Base-by-base conservation (phyloP, 2,888 invertebrate species). In the Apotomis turbidana region DNA sequence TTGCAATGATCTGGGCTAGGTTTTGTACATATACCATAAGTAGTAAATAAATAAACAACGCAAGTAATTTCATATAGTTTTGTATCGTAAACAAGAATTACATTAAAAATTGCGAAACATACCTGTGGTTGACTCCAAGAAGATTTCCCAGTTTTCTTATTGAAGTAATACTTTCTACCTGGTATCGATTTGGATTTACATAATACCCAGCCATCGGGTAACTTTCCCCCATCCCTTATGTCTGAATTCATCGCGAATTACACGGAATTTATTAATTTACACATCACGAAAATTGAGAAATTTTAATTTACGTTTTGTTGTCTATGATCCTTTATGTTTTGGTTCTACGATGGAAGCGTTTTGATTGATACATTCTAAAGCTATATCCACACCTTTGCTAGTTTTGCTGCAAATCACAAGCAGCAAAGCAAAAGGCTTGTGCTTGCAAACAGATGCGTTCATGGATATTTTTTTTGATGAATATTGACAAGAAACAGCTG, bases 131-230 rank as follows among this genome's bases (percentile, higher is more conserved):
- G 83, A 49, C 88, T 87, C 93, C 93, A 93, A 74, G 89, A 91
- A 74, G 93, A 93, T 81, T 88, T 90, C 75, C 93, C 93, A 68
- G 90, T 93, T 85, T 86, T 91, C 78, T 82, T 90, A 78, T 93
- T 91, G 79, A 93, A 93, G 85, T 87, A 93, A 83, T 93, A 93
- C 78, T 88, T 90, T 79, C 90, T 88, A 6, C 90, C 91, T 27
- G 89, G 89, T 76, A 83, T 91, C 41, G 92, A 91, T 81, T 91
- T 93, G 4, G 93, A 93, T 54, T 85, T 81, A 79, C 93, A 93
- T 71, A 88, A 82, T 49, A 90, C 85, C 93, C 93, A 93, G 73
- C 93, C 93, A 72, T 89, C 89, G 85, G 95, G 94, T 75, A 91
- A 77, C 84, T 94, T 80, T 60, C 83, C 80, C 61, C 79, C 81